Evolutionary conservation across 2,888 invertebrate genomes (phyloP).

Genomic region (Ptychoptera contaminata): DNA sequence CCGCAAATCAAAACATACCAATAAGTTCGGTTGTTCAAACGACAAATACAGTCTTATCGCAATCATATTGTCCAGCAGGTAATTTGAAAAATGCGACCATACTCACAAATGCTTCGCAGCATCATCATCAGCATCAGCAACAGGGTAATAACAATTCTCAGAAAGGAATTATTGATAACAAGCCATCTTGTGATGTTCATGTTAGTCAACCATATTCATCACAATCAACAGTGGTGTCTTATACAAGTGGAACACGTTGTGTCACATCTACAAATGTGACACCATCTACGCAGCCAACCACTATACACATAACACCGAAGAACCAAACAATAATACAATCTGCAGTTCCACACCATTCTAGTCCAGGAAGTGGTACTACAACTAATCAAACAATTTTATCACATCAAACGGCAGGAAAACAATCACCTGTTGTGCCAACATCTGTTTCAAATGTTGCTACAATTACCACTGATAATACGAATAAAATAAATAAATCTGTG

Average conservation of each 20-base stretch:
- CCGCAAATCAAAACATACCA: slow-evolving; percentile 40
- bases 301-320: neutral
- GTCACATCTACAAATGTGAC: neutral
- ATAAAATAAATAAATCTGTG: neutral
- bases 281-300: neutral
- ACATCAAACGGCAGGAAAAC: slow-evolving; percentile 3
- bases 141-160: neutral
- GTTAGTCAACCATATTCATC: slow-evolving; percentile 25
- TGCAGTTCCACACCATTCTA: neutral
- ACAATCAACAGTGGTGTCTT: slow-evolving; percentile 23
- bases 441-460: neutral
- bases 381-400: neutral
- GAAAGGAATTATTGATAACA: neutral
- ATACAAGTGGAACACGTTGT: neutral
- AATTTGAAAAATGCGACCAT: slow-evolving; percentile 14
- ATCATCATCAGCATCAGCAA: neutral
- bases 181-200: too few relatives aligned
- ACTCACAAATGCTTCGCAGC: slow-evolving; percentile 17
- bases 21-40: slow-evolving; percentile 37
- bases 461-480: neutral
- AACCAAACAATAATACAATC: neutral
- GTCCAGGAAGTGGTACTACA: neutral
- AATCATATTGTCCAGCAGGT: slow-evolving; percentile 21
- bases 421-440: neutral
- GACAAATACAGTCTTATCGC: slow-evolving; percentile 30